Conservation (phyloP, 2,113 vertebrate species). For the Xiphophorus couchianus region DNA sequence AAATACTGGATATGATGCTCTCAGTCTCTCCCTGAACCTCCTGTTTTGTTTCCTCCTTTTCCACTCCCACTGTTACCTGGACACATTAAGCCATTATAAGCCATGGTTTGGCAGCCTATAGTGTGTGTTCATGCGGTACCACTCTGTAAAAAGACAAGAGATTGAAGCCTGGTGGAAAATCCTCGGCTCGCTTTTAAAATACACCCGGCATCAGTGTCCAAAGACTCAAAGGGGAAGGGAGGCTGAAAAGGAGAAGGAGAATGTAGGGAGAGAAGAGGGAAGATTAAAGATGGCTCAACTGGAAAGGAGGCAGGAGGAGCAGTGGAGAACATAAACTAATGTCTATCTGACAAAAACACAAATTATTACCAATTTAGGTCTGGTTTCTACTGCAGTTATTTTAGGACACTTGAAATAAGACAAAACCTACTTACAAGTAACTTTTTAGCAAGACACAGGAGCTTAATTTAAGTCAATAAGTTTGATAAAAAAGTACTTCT, state of each 20-base stretch:
- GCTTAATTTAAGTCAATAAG: no score
- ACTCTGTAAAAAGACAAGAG: conserved; percentile 59
- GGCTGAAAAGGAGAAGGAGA: background rate
- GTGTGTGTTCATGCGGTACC: conserved; percentile 66
- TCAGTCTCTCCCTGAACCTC: conserved; percentile 20
- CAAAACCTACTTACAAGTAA: no score
- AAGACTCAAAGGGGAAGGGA: conserved; percentile 15
- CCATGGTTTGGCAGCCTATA: conserved; percentile 58
- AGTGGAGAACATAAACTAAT: conserved; percentile 14
- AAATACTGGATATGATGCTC: background rate
- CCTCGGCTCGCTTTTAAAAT: conserved; percentile 63
- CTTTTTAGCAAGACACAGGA: no score
- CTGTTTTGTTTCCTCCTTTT: conserved; percentile 28
- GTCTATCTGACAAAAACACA: conserved; percentile 2
- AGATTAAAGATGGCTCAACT: conserved; percentile 28
- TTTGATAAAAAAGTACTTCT: no score
- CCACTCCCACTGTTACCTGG: conserved; percentile 29
- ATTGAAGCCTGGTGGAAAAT: conserved; percentile 71
- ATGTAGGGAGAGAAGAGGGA: background rate
- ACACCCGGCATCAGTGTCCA: conserved; percentile 56
- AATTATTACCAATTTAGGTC: no score
- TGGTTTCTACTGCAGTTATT: no score
- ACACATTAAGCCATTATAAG: conserved; percentile 63
- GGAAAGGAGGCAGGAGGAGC: conserved; percentile 23
- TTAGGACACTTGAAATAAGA: no score